Conservation (phyloP, 2,797 vertebrate genomes). For the Melanotaenia parkinsoni region DNA sequence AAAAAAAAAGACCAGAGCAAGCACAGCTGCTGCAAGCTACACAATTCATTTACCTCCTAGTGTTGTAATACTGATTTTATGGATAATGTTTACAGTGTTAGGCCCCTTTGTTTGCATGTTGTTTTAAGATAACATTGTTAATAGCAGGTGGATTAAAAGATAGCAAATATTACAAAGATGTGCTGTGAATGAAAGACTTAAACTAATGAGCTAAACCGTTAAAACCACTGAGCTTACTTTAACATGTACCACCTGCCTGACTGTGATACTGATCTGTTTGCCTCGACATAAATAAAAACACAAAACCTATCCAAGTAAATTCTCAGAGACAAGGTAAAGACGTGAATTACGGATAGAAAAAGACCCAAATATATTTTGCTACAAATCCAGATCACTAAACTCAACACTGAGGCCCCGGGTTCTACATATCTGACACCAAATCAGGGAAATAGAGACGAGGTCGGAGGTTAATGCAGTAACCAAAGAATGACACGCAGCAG, state of each 20-base stretch:
- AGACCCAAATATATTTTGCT: neutral
- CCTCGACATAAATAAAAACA: neutral
- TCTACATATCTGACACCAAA: slow-evolving; percentile 1
- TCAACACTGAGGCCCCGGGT: neutral
- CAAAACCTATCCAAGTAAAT: neutral
- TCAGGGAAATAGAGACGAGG: neutral
- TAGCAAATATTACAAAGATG: neutral
- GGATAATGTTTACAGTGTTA: neutral
- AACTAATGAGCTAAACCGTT: neutral
- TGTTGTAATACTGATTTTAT: neutral
- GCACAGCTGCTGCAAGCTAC: neutral
- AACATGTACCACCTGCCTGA: neutral
- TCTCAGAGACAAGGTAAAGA: neutral
- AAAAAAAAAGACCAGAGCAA: neutral
- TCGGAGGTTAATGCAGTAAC: neutral
- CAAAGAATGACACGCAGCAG: neutral
- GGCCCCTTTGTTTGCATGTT: neutral
- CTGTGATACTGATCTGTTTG: neutral
- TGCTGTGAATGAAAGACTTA: no score
- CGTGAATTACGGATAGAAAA: neutral
- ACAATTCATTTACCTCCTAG: neutral
- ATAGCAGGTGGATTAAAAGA: neutral
- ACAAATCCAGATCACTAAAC: neutral
- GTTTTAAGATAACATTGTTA: neutral
- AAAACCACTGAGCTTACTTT: neutral